These are phyloP conservation scores for Drosophila elegans DNA, from an alignment of 1,140 invertebrate genomes.

Conservation along the genomic window DNA sequence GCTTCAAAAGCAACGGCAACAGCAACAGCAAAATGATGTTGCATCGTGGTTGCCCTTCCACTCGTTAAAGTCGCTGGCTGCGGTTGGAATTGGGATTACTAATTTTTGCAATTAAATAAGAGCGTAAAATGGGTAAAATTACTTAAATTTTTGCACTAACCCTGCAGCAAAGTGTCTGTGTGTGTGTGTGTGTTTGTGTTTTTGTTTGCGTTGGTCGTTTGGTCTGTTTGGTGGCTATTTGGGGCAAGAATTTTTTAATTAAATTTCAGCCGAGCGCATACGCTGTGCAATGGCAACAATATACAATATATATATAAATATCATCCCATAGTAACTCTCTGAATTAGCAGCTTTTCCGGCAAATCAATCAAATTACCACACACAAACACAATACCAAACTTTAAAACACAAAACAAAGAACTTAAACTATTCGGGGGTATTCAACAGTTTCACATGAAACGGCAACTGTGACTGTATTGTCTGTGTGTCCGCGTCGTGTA, in stretches of 20 bases:
- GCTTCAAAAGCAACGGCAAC: conserved; percentile 2
- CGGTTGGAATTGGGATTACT: conserved; percentile 61
- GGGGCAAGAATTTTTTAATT: conserved; percentile 79
- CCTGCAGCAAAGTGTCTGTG: conserved; percentile 18
- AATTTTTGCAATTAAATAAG: conserved; percentile 78
- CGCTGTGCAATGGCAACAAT: conserved; percentile 27
- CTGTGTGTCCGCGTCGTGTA: conserved; percentile 16
- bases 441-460: conserved; percentile 28
- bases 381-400: background rate
- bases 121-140: conserved; percentile 62
- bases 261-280: conserved; percentile 58
- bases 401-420: conserved; percentile 16
- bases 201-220: conserved; percentile 13
- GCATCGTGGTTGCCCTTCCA: conserved; percentile 24
- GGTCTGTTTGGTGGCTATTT: conserved; percentile 53
- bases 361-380: conserved; percentile 37
- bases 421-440: conserved; percentile 10
- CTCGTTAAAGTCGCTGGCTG: conserved; percentile 28
- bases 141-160: conserved; percentile 65
- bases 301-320: conserved; percentile 2
- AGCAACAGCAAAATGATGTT: conserved; percentile 22
- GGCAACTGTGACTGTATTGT: conserved; percentile 3
- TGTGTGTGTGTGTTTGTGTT: conserved; percentile 6
- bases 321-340: background rate
- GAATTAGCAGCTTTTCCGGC: conserved; percentile 39